These are phyloP conservation scores for Drosophila elegans DNA, from an alignment of 1,140 invertebrate species.

Conservation along the genomic window DNA sequence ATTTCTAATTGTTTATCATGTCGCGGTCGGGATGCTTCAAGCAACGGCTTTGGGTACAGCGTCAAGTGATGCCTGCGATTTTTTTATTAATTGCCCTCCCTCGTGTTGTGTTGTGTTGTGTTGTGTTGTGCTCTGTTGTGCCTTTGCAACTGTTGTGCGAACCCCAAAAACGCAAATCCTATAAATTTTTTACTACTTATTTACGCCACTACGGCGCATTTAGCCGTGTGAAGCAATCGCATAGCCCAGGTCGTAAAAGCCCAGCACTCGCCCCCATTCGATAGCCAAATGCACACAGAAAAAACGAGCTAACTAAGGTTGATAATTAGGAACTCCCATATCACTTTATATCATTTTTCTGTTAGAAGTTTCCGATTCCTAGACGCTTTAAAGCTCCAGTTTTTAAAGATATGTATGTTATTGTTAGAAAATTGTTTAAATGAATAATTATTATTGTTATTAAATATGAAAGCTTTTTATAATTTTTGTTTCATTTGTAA, in stretches of 20 bases:
- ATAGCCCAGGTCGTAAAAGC: constrained; percentile 75
- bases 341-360: too few relatives aligned
- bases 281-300: constrained; percentile 16
- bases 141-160: constrained; percentile 69
- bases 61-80: constrained; percentile 38
- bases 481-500: too few relatives aligned
- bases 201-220: constrained; percentile 82
- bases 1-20: constrained; percentile 77
- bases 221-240: constrained; percentile 81
- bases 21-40: constrained; percentile 44
- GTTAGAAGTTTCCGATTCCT: too few relatives aligned
- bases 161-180: constrained; percentile 64
- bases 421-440: too few relatives aligned
- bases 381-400: too few relatives aligned
- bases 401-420: too few relatives aligned
- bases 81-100: constrained; percentile 73
- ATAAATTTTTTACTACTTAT: constrained; percentile 84
- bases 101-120: constrained; percentile 48
- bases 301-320: background rate
- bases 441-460: too few relatives aligned
- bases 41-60: background rate
- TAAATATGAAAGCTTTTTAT: too few relatives aligned
- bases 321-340: too few relatives aligned
- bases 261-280: constrained; percentile 26
- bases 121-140: constrained; percentile 55